phyloP scores from a whole-genome alignment of 1,140 invertebrate species.

The Pomphorhynchus laevis region DNA sequence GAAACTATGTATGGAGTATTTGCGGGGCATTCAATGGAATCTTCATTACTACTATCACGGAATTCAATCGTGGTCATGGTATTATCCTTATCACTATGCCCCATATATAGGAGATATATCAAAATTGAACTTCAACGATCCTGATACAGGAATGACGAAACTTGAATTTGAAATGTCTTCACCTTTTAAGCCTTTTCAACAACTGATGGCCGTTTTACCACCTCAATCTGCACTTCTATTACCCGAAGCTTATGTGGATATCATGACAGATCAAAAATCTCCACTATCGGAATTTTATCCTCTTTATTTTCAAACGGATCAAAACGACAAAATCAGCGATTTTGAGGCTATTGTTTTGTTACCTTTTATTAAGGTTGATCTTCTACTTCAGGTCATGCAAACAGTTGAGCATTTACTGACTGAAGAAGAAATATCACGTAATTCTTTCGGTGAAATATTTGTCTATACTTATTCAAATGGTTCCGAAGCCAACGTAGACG shows the following conservation, averaged over 20 bases:
- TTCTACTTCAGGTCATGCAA: slow-evolving; percentile 37
- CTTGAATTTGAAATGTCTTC: slow-evolving; percentile 37
- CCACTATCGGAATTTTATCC: slow-evolving; percentile 62
- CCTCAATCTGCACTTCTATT: neutral
- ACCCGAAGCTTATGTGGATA: slow-evolving; percentile 15
- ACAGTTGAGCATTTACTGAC: slow-evolving; percentile 30
- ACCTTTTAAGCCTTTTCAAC: slow-evolving; percentile 70
- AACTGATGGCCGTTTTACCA: slow-evolving; percentile 24
- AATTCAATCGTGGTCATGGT: slow-evolving; percentile 83
- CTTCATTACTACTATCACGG: slow-evolving; percentile 78
- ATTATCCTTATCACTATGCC: slow-evolving; percentile 70
- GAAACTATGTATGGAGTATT: no score
- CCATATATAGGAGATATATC: slow-evolving; percentile 69
- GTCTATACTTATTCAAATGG: no score
- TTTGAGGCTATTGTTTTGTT: slow-evolving; percentile 90
- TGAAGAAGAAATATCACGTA: slow-evolving; percentile 33
- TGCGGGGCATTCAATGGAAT: slow-evolving; percentile 73
- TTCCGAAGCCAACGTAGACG: no score
- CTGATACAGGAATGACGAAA: no score
- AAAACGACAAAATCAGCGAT: slow-evolving; percentile 59
- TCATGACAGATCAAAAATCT: slow-evolving; percentile 44
- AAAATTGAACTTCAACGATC: slow-evolving; percentile 29
- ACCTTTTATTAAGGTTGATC: slow-evolving; percentile 60
- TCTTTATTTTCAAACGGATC: slow-evolving; percentile 35
- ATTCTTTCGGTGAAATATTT: no score